These are phyloP conservation scores for Campylomormyrus tamandua DNA, from an alignment of 2,113 vertebrate species.

Conservation along the genomic window DNA sequence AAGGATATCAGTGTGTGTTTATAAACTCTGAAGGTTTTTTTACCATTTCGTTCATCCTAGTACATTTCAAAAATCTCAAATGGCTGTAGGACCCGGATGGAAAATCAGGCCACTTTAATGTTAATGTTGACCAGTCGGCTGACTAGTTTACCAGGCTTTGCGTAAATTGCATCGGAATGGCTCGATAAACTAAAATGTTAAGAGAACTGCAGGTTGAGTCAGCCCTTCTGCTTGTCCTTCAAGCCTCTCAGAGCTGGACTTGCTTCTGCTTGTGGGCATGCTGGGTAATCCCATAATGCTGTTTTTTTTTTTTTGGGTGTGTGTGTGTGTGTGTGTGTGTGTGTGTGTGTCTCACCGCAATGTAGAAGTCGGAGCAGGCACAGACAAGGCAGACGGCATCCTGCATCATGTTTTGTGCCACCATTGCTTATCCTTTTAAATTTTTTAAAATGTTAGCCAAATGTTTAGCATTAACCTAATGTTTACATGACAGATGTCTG, in stretches of 20 bases:
- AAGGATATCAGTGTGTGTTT: neutral
- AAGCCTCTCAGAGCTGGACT: neutral
- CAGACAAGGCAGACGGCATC: neutral
- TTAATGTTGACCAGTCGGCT: neutral
- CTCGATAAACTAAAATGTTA: neutral
- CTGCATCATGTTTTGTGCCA: neutral
- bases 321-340: too few relatives aligned
- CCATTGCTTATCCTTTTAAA: neutral
- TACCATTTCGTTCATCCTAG: neutral
- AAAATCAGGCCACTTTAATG: neutral
- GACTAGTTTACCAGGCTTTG: neutral
- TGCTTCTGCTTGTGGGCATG: neutral
- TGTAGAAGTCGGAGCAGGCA: neutral
- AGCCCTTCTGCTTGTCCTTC: neutral
- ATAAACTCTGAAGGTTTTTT: neutral
- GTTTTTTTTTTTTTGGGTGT: neutral
- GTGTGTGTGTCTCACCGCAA: neutral
- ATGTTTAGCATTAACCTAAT: neutral
- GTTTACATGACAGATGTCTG: constrained; percentile 1
- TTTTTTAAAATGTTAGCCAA: neutral
- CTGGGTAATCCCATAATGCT: neutral
- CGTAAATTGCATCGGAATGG: neutral
- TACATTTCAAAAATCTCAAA: neutral
- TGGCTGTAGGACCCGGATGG: neutral
- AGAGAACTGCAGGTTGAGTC: neutral